A percentile compares a stretch with the other conserved stretches of the same genome.
Evolutionary conservation across 2,888 invertebrate genomes (phyloP).

Genomic region (Amphipyra tragopoginis): DNA sequence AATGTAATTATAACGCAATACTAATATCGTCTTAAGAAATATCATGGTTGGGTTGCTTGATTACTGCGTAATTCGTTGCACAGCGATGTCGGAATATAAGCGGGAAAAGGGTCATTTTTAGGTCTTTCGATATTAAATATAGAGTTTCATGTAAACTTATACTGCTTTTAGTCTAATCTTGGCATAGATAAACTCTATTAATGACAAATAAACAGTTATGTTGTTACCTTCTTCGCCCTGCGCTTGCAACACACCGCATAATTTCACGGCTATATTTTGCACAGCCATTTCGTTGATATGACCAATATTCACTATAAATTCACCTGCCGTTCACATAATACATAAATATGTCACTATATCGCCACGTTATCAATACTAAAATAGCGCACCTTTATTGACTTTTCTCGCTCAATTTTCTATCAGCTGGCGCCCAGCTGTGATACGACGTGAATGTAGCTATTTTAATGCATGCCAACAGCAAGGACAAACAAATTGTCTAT

Average conservation of each 20-base stretch:
- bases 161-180: conserved; percentile 8
- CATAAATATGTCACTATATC: conserved; percentile 58
- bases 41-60: conserved; percentile 1
- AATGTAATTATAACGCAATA: conserved; percentile 36
- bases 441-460: conserved; percentile 72
- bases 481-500: conserved; percentile 52
- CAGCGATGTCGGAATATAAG: background rate
- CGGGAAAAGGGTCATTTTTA: background rate
- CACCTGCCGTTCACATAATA: conserved; percentile 67
- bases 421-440: conserved; percentile 89
- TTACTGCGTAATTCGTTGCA: conserved; percentile 18
- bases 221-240: conserved; percentile 85
- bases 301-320: conserved; percentile 54
- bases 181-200: conserved; percentile 15
- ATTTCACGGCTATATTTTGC: conserved; percentile 90
- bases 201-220: conserved; percentile 40
- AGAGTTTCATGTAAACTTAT: background rate
- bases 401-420: conserved; percentile 84
- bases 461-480: conserved; percentile 68
- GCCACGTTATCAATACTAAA: conserved; percentile 72
- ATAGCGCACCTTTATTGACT: conserved; percentile 79
- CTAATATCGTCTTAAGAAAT: background rate
- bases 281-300: conserved; percentile 77
- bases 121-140: conserved; percentile 5
- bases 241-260: conserved; percentile 88